A percentile compares a stretch with the other conserved stretches of the same genome.
Conservation (phyloP, 2,113 vertebrate species). For the Syrrhaptes paradoxus region DNA sequence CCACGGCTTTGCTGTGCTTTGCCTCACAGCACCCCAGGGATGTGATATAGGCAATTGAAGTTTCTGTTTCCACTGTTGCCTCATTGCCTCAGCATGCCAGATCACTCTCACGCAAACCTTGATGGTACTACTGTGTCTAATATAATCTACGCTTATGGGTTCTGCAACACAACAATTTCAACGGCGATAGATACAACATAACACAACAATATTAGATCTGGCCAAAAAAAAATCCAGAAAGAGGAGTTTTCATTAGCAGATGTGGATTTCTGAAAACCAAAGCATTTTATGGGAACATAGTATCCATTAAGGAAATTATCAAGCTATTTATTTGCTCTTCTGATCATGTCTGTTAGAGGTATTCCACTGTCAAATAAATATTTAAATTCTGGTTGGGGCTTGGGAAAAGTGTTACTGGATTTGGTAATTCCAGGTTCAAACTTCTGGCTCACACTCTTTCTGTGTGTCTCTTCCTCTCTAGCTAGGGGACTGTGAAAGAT, state of each 20-base stretch:
- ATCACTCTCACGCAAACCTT: neutral
- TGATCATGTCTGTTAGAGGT: neutral
- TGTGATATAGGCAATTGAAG: neutral
- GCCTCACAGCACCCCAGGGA: slow-evolving; percentile 35
- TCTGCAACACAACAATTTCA: neutral
- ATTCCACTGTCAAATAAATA: neutral
- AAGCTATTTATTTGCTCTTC: neutral
- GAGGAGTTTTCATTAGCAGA: neutral
- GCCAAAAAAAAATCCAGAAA: neutral
- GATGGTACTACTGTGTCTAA: slow-evolving; percentile 27
- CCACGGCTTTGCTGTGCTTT: slow-evolving; percentile 31
- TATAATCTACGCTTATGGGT: neutral
- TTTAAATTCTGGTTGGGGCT: neutral
- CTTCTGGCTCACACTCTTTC: neutral
- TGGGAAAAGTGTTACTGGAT: neutral
- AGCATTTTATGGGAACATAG: neutral
- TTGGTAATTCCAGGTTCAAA: neutral
- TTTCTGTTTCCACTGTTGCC: slow-evolving; percentile 28
- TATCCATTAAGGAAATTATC: neutral
- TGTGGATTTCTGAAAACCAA: neutral
- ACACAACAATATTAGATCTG: neutral
- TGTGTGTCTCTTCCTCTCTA: neutral
- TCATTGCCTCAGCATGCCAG: slow-evolving; percentile 32
- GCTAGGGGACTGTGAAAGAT: neutral
- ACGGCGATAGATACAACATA: neutral